A percentile compares a stretch with the other conserved stretches of the same genome.
phyloP scores from a whole-genome alignment of 1,140 invertebrate genomes.

The Aethina tumida region DNA sequence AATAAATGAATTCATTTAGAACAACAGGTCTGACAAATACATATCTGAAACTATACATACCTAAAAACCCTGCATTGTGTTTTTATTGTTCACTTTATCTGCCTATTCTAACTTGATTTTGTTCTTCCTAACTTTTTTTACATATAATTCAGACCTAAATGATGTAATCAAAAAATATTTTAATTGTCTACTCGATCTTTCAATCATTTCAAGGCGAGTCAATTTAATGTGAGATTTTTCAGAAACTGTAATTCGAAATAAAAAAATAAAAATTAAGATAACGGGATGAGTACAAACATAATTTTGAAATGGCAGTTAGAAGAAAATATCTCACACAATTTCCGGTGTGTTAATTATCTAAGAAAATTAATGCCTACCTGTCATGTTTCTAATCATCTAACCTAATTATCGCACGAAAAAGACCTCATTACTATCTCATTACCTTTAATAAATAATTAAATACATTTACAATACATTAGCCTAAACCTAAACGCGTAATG shows the following conservation, averaged over 20 bases:
- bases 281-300: background rate
- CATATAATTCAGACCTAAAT: constrained; percentile 10
- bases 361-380: background rate
- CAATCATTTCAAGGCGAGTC: background rate
- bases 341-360: constrained; percentile 1
- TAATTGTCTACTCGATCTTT: constrained; percentile 5
- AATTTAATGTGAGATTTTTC: background rate
- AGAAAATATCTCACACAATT: constrained; percentile 5
- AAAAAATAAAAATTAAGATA: background rate
- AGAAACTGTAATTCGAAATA: background rate
- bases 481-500: constrained; percentile 14
- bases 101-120: constrained; percentile 11
- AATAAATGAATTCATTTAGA: background rate
- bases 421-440: constrained; percentile 11
- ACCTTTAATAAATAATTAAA: constrained; percentile 16
- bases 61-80: constrained; percentile 17
- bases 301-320: constrained; percentile 7
- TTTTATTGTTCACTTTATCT: constrained; percentile 13
- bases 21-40: constrained; percentile 16
- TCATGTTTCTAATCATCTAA: background rate
- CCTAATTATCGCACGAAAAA: constrained; percentile 12
- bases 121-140: constrained; percentile 4
- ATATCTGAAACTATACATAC: constrained; percentile 26
- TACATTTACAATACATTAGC: constrained; percentile 11
- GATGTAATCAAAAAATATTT: constrained; percentile 13